phyloP scores from a whole-genome alignment of 2,113 vertebrate species.

The Uria lomvia region DNA sequence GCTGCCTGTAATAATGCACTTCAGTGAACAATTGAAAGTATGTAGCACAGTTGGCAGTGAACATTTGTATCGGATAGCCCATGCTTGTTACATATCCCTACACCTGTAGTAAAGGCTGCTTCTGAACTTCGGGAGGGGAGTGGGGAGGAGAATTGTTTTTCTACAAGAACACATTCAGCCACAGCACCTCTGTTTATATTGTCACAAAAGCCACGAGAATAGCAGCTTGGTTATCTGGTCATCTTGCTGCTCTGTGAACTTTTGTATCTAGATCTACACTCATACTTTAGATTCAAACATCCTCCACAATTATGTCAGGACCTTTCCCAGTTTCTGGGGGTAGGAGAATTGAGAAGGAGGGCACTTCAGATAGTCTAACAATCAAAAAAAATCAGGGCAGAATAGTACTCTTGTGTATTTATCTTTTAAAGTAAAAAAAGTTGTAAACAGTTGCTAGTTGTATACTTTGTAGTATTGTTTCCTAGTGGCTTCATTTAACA shows the following conservation, averaged over 20 bases:
- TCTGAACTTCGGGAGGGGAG: not conserved
- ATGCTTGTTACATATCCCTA: not conserved
- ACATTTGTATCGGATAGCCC: not conserved
- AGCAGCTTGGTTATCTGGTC: not conserved
- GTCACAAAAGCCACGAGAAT: not conserved
- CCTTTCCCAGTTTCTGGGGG: not conserved
- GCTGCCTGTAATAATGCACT: not conserved
- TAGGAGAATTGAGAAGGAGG: not conserved
- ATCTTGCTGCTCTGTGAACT: not conserved
- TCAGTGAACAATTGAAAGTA: not conserved
- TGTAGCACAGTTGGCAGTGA: not conserved
- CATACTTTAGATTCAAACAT: not conserved
- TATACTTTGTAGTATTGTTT: not conserved
- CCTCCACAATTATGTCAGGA: not conserved
- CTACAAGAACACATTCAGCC: not conserved
- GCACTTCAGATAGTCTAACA: not conserved
- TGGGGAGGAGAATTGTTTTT: not conserved
- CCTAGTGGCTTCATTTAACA: not conserved
- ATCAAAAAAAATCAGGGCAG: not conserved
- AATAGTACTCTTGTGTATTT: not conserved
- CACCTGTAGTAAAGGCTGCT: not conserved
- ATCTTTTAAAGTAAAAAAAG: not conserved
- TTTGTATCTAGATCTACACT: not conserved
- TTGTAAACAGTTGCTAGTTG: not conserved
- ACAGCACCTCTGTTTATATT: not conserved